phyloP scores from a whole-genome alignment of 1,140 invertebrate species.

The Zaprionus davidi region DNA sequence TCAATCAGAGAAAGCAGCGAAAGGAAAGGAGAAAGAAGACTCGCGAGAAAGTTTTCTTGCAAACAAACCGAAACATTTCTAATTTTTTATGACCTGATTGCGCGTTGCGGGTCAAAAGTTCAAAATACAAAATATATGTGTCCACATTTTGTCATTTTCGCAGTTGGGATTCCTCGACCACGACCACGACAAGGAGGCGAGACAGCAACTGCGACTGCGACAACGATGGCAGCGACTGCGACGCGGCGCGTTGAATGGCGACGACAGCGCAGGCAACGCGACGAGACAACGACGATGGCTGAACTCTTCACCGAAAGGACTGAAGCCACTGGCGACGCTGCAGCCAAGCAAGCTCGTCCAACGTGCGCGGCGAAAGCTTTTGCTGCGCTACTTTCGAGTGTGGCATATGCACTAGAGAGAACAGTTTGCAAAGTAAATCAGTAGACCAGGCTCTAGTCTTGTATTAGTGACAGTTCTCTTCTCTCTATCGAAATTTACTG shows the following conservation, averaged over 20 bases:
- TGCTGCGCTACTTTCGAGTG: constrained; percentile 1
- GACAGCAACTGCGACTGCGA: constrained; percentile 43
- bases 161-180: constrained; percentile 27
- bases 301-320: constrained; percentile 82
- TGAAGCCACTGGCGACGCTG: constrained; percentile 71
- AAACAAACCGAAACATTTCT: constrained; percentile 29
- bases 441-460: neutral
- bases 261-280: constrained; percentile 13
- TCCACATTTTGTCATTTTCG: constrained; percentile 77
- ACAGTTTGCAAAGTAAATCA: neutral
- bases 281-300: constrained; percentile 50
- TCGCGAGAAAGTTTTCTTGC: constrained; percentile 9
- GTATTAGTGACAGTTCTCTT: too few species aligned
- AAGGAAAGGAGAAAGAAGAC: constrained; percentile 11
- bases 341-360: constrained; percentile 55
- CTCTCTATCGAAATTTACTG: neutral
- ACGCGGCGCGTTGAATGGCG: constrained; percentile 32
- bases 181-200: constrained; percentile 20
- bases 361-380: constrained; percentile 45
- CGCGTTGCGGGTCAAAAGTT: constrained; percentile 69
- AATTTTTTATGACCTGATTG: constrained; percentile 69
- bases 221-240: constrained; percentile 25
- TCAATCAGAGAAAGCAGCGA: constrained; percentile 56
- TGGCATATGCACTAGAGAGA: constrained; percentile 7
- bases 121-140: constrained; percentile 59